These are phyloP conservation scores for Sinocyclocheilus rhinocerous DNA, from an alignment of 2,113 vertebrate species.

Conservation along the genomic window DNA sequence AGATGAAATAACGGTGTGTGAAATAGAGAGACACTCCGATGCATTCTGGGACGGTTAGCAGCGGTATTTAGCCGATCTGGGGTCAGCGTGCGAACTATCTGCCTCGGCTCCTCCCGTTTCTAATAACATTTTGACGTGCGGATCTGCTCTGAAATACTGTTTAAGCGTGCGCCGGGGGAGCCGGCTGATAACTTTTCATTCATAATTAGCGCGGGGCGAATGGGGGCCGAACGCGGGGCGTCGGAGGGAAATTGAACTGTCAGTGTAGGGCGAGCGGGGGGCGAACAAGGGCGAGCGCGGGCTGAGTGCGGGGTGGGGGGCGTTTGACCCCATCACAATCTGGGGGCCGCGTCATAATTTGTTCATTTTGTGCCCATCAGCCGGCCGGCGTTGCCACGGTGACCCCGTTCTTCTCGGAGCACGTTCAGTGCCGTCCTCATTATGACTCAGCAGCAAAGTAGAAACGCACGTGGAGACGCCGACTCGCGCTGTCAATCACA, in stretches of 20 bases:
- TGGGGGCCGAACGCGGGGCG: constrained; percentile 91
- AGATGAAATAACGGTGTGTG: constrained; percentile 40
- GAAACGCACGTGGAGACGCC: constrained; percentile 90
- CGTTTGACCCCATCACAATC: constrained; percentile 99
- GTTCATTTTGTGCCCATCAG: constrained; percentile 99
- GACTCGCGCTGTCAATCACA: constrained; percentile 96
- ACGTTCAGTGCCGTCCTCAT: constrained; percentile 98
- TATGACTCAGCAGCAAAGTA: constrained; percentile 95
- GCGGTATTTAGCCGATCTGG: constrained; percentile 82
- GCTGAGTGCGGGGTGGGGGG: constrained; percentile 88
- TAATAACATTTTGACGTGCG: constrained; percentile 99
- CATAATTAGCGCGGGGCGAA: constrained; percentile 98
- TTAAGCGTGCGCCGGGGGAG: constrained; percentile 78
- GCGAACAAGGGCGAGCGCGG: constrained; percentile 80
- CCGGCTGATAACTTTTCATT: constrained; percentile 99
- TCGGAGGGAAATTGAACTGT: constrained; percentile 99
- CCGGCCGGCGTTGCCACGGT: constrained; percentile 87
- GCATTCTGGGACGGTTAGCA: constrained; percentile 68
- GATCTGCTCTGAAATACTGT: constrained; percentile 89
- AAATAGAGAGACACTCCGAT: constrained; percentile 29
- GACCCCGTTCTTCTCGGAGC: constrained; percentile 95
- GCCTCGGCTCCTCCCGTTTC: constrained; percentile 79
- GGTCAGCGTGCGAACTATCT: constrained; percentile 65
- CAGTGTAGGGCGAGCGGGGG: constrained; percentile 87
- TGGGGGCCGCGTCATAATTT: constrained; percentile 99